Percentiles rank a stretch among this genome's conserved stretches.
Conservation (phyloP, 35 echinoderm and acorn worm species). For the Acanthaster planci region DNA sequence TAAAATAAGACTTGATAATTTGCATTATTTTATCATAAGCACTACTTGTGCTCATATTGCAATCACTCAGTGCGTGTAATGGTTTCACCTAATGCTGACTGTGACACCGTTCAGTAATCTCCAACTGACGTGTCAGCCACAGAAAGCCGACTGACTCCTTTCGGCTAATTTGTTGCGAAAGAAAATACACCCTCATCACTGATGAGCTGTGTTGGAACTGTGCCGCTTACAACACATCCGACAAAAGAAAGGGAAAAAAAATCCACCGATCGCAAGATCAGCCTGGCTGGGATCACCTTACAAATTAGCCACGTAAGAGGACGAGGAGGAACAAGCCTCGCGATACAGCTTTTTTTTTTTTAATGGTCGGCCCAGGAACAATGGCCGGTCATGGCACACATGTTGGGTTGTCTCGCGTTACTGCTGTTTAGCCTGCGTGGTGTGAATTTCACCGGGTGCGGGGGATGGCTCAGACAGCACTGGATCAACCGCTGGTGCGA, state of each 20-base stretch:
- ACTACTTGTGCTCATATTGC: no score
- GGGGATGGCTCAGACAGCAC: neutral
- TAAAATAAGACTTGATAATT: no score
- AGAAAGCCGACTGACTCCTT: neutral
- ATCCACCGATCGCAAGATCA: neutral
- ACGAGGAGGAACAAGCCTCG: slow-evolving; percentile 7
- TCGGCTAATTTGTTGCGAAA: slow-evolving; percentile 11
- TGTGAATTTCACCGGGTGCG: slow-evolving; percentile 21
- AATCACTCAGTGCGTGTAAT: no score
- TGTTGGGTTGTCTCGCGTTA: slow-evolving; percentile 20
- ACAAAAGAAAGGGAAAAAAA: neutral
- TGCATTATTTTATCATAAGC: no score
- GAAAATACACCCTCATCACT: slow-evolving; percentile 4
- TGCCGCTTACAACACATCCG: neutral
- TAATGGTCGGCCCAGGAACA: neutral
- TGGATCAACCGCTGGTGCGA: slow-evolving; percentile 13
- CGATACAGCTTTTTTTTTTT: neutral
- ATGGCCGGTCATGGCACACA: neutral
- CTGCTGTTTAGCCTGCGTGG: neutral
- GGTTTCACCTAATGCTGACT: no score
- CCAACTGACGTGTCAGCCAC: neutral
- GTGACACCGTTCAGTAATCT: no score
- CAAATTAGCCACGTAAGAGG: slow-evolving; percentile 14
- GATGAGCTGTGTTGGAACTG: neutral
- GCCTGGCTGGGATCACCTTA: slow-evolving; percentile 1